phyloP scores from a whole-genome alignment of 2,113 vertebrate species.

The Lycocorax pyrrhopterus region DNA sequence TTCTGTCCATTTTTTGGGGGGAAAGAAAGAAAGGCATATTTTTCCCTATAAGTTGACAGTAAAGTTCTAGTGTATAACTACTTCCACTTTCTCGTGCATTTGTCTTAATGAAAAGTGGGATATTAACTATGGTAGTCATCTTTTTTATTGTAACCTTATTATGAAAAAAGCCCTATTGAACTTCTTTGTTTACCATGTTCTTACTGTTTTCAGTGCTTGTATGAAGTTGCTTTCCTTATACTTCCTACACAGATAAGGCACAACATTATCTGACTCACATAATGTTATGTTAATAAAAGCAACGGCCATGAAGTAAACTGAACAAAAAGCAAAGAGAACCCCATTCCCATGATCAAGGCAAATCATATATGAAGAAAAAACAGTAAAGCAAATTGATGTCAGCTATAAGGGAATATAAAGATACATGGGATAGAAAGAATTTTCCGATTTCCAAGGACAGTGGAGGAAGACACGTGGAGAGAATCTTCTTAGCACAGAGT shows the following conservation, averaged over 20 bases:
- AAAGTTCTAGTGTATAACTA: not conserved
- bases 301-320: not conserved
- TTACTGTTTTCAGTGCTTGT: not conserved
- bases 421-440: slow-evolving; percentile 6
- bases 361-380: not conserved
- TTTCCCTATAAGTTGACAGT: not conserved
- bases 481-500: not conserved
- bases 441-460: not conserved
- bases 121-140: not conserved
- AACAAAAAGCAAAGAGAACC: not conserved
- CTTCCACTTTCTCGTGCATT: not conserved
- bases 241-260: not conserved
- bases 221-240: not conserved
- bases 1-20: not conserved
- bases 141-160: not conserved
- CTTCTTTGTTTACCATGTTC: not conserved
- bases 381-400: not conserved
- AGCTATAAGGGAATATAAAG: slow-evolving; percentile 14
- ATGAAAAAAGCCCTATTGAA: not conserved
- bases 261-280: not conserved
- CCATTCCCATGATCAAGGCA: not conserved
- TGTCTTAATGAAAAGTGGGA: not conserved
- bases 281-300: not conserved
- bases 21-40: not conserved
- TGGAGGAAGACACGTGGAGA: not conserved